Conservation (phyloP, 2,797 vertebrate genomes). For the Urosaurus nigricauda region DNA sequence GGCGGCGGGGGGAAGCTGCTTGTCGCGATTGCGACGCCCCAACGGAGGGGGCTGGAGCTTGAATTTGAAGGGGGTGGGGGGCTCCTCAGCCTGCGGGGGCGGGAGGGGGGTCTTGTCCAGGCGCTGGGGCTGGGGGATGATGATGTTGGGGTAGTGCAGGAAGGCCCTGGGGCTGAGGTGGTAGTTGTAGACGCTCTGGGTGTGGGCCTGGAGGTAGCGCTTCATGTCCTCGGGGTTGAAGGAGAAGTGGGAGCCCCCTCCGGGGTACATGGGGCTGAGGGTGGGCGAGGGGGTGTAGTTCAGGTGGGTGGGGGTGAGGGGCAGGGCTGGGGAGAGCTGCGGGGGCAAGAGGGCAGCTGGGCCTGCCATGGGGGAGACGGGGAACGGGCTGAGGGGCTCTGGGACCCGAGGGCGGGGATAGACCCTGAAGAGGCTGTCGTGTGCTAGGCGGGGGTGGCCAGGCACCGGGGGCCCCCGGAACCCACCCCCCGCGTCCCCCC, state of each 20-base stretch:
- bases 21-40: conserved; percentile 87
- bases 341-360: conserved; percentile 85
- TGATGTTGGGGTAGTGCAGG: conserved; percentile 90
- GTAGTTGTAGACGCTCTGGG: conserved; percentile 93
- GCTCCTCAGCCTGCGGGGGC: conserved; percentile 73
- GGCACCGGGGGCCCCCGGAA: conserved; percentile 74
- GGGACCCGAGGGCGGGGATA: conserved; percentile 79
- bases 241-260: conserved; percentile 89
- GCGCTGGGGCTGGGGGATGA: conserved; percentile 90
- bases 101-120: conserved; percentile 78
- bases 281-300: conserved; percentile 91
- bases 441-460: conserved; percentile 83
- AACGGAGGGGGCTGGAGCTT: conserved; percentile 92
- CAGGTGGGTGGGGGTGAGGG: conserved; percentile 91
- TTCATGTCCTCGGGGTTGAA: conserved; percentile 96
- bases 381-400: conserved; percentile 91
- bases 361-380: conserved; percentile 87
- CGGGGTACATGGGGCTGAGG: conserved; percentile 87
- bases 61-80: conserved; percentile 89
- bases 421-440: conserved; percentile 86
- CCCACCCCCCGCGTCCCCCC: conserved; percentile 16
- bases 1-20: conserved; percentile 69
- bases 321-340: conserved; percentile 88
- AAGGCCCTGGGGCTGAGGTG: conserved; percentile 93
- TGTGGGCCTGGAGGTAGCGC: conserved; percentile 93